Percentiles rank a stretch among this genome's conserved stretches.
phyloP scores from a whole-genome alignment of 2,888 invertebrate species.

The Drosophila falleni region DNA sequence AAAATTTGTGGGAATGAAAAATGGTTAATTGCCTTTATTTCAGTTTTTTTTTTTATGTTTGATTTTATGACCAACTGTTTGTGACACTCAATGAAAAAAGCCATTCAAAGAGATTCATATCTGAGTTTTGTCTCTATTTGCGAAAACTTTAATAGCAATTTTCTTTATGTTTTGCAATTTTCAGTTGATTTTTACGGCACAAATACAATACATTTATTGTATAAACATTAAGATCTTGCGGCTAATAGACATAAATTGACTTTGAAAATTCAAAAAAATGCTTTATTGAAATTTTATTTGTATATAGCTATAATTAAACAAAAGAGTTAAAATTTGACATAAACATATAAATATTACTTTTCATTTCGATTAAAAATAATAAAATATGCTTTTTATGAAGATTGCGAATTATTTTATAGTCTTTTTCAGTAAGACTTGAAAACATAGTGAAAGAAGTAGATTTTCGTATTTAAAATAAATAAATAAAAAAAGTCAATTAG shows the following conservation, averaged over 20 bases:
- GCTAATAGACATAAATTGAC: too few relatives aligned
- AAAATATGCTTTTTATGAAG: too few relatives aligned
- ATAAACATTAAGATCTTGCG: too few relatives aligned
- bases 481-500: background rate
- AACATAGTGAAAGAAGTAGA: too few relatives aligned
- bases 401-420: background rate
- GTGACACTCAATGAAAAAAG: constrained; percentile 15
- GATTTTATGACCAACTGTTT: constrained; percentile 37
- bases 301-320: too few relatives aligned
- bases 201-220: background rate
- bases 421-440: too few relatives aligned
- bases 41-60: background rate
- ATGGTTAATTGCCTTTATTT: constrained; percentile 38
- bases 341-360: too few relatives aligned
- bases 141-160: background rate
- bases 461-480: background rate
- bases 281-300: too few relatives aligned
- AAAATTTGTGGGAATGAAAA: constrained; percentile 24
- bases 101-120: background rate
- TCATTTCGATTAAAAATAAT: too few relatives aligned
- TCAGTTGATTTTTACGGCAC: constrained; percentile 6
- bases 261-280: too few relatives aligned
- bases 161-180: background rate
- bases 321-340: too few relatives aligned
- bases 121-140: constrained; percentile 5